Percentiles rank a stretch among this genome's conserved stretches.
Conservation (phyloP, 2,113 vertebrate genomes). For the Rhabdornis inornatus region DNA sequence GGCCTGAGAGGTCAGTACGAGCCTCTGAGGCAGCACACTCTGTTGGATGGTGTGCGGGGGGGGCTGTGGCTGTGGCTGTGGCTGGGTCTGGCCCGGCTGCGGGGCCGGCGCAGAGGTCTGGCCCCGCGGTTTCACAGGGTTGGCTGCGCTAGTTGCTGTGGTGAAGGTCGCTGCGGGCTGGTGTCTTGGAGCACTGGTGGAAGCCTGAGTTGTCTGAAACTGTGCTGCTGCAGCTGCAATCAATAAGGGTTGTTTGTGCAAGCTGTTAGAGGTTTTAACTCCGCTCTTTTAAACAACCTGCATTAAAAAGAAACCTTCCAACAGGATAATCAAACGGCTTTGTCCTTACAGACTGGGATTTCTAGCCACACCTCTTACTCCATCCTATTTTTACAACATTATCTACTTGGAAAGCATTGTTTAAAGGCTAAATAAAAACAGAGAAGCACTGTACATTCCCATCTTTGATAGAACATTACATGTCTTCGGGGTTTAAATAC, state of each 20-base stretch:
- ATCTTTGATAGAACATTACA: background rate
- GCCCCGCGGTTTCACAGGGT: conserved; percentile 78
- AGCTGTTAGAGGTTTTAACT: conserved; percentile 76
- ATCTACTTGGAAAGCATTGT: conserved; percentile 26
- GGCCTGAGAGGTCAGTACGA: conserved; percentile 96
- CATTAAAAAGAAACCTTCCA: conserved; percentile 66
- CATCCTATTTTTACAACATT: conserved; percentile 25
- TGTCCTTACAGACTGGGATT: conserved; percentile 44
- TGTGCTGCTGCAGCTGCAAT: conserved; percentile 85
- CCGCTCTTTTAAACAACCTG: conserved; percentile 58
- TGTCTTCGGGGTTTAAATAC: background rate
- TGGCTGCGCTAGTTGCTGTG: conserved; percentile 78
- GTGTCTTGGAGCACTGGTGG: conserved; percentile 82
- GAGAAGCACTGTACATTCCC: background rate
- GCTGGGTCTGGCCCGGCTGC: conserved; percentile 77
- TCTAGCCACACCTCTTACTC: conserved; percentile 20
- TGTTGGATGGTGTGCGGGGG: conserved; percentile 81
- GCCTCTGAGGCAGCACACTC: conserved; percentile 90
- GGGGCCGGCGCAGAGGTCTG: conserved; percentile 72
- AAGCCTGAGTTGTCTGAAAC: conserved; percentile 85
- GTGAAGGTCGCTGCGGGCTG: conserved; percentile 80
- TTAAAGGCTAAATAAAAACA: conserved; percentile 40
- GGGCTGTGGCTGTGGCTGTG: conserved; percentile 78
- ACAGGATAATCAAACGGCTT: conserved; percentile 54
- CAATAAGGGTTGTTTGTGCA: conserved; percentile 83